phyloP scores from a whole-genome alignment of 2,797 vertebrate genomes.

The Diceros bicornis region DNA sequence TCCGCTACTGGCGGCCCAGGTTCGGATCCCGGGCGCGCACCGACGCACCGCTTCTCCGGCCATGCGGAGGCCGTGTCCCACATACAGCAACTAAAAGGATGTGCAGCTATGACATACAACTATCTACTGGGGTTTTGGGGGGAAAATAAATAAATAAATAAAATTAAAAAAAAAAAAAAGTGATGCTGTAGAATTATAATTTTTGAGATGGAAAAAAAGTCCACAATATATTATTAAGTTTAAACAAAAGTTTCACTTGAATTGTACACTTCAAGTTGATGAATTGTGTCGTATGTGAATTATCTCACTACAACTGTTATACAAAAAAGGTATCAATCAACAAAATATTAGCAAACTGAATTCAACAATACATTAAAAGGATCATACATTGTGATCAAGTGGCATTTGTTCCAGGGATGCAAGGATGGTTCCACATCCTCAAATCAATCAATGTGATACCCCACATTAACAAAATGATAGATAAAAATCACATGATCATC shows the following conservation, averaged over 20 bases:
- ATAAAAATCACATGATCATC: background rate
- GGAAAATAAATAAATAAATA: no score
- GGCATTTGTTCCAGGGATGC: background rate
- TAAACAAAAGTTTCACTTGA: background rate
- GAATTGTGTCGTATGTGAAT: background rate
- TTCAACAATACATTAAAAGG: background rate
- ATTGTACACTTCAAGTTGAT: background rate
- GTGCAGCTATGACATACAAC: no score
- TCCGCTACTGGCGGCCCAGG: no score
- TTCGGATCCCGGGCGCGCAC: no score
- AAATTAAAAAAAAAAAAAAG: no score
- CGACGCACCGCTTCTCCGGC: no score
- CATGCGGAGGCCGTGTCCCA: no score
- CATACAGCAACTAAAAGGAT: no score
- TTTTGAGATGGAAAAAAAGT: background rate
- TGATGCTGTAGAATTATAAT: background rate
- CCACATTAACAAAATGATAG: background rate
- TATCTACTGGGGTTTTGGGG: no score
- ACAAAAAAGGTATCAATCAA: background rate
- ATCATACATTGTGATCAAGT: background rate
- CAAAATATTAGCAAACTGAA: background rate
- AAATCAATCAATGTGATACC: background rate
- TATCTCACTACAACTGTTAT: background rate
- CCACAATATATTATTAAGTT: background rate
- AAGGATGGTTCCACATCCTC: background rate